Evolutionary conservation across 2,888 invertebrate species (phyloP).

Genomic region (Laspeyria flexula): DNA sequence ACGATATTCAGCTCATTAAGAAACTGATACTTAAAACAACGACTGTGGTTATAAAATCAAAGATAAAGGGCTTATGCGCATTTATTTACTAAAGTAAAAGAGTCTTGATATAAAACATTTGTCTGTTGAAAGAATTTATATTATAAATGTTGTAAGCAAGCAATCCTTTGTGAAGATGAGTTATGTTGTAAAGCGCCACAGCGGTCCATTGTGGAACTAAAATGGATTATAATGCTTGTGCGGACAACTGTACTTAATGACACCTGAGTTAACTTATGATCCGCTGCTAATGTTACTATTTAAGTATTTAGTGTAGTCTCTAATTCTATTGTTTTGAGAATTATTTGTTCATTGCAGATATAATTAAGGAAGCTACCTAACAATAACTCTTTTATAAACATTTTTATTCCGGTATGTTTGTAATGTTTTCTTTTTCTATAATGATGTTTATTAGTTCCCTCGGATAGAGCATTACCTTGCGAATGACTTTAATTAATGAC

Average conservation of each 20-base stretch:
- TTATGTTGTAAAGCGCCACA: constrained; percentile 19
- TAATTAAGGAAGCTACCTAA: neutral
- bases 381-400: neutral
- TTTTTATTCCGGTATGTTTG: neutral
- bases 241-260: constrained; percentile 14
- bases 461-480: constrained; percentile 3
- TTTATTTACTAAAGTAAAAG: neutral
- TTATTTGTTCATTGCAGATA: neutral
- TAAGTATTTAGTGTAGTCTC: neutral
- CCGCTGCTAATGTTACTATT: neutral
- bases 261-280: constrained; percentile 28
- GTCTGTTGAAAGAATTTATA: neutral
- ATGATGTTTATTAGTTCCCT: neutral
- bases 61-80: neutral
- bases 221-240: constrained; percentile 19
- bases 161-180: constrained; percentile 19
- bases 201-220: constrained; percentile 25
- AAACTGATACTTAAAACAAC: constrained; percentile 2
- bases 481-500: constrained; percentile 13
- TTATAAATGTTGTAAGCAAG: neutral
- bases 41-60: constrained; percentile 1
- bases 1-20: constrained; percentile 1
- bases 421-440: neutral
- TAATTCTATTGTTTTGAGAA: neutral
- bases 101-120: neutral